A percentile compares a stretch with the other conserved stretches of the same genome.
Evolutionary conservation across 92 coral and sea anemone species (phyloP).

Genomic region (Parazoanthus darwini): DNA sequence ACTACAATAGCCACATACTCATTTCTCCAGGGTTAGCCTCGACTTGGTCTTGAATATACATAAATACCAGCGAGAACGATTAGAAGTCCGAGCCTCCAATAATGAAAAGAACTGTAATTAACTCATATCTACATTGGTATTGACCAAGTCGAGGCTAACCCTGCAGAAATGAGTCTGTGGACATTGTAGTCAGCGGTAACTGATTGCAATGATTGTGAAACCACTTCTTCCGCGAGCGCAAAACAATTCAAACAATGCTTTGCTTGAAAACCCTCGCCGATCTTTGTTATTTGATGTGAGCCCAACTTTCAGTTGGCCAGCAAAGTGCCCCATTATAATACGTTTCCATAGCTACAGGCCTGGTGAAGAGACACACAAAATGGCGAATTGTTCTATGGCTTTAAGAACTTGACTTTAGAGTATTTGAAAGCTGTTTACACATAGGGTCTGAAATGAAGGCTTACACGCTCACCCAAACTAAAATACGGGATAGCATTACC

Average conservation of each 20-base stretch:
- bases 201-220: background rate
- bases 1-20: background rate
- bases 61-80: no score
- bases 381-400: background rate
- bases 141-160: no score
- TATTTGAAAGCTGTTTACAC: no score
- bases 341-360: constrained; percentile 14
- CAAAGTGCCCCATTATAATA: background rate
- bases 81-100: no score
- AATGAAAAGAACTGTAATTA: no score
- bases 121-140: no score
- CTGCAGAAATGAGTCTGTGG: background rate
- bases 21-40: no score
- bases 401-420: no score
- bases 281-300: background rate
- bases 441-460: no score
- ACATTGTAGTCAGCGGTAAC: background rate
- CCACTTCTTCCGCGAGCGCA: background rate
- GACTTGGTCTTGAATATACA: no score
- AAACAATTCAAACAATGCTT: background rate
- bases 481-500: no score
- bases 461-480: no score
- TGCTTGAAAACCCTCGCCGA: background rate
- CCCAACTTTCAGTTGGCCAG: background rate
- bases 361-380: background rate